Evolutionary conservation across 2,888 invertebrate species (phyloP).

Genomic region (Deroplatys truncata): DNA sequence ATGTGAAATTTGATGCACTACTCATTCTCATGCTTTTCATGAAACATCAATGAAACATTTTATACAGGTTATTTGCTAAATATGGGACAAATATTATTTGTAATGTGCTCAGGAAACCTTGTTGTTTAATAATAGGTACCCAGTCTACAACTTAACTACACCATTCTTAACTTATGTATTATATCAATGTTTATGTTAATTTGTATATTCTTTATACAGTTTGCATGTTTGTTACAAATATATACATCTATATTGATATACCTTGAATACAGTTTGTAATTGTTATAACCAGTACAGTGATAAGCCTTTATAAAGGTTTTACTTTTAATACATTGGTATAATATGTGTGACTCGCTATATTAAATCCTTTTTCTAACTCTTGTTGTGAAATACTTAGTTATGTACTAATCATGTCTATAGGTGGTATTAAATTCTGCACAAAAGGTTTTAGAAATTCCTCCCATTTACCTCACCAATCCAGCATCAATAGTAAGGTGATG

Average conservation of each 20-base stretch:
- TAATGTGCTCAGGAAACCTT: neutral
- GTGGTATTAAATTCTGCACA: neutral
- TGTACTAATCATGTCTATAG: neutral
- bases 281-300: neutral
- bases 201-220: neutral
- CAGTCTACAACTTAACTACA: neutral
- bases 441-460: neutral
- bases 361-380: neutral
- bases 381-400: neutral
- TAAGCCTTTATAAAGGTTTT: neutral
- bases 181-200: neutral
- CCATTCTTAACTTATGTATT: neutral
- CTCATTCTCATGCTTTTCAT: neutral
- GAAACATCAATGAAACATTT: neutral
- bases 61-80: neutral
- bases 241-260: neutral
- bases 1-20: neutral
- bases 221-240: neutral
- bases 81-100: neutral
- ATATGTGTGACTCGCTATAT: neutral
- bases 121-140: neutral
- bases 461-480: neutral
- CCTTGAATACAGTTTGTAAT: neutral
- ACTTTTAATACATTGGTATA: neutral
- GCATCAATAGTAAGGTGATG: neutral